Percentiles rank a stretch among this genome's conserved stretches.
phyloP scores from a whole-genome alignment of 2,888 invertebrate species.

The Helleia helle region DNA sequence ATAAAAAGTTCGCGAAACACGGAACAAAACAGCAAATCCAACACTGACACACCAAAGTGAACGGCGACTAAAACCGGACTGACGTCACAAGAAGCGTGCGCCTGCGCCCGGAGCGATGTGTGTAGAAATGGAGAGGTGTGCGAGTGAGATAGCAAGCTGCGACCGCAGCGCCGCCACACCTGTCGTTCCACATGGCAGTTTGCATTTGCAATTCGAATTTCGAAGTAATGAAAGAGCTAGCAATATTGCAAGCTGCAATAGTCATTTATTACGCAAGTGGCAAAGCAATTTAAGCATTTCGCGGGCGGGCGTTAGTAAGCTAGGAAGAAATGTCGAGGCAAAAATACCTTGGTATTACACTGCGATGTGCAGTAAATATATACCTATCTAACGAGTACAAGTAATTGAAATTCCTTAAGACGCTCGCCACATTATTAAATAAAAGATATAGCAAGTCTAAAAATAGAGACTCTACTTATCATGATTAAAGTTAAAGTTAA shows the following conservation, averaged over 20 bases:
- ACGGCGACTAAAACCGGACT: constrained; percentile 50
- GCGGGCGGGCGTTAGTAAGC: constrained; percentile 24
- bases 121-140: constrained; percentile 19
- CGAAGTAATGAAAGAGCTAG: constrained; percentile 27
- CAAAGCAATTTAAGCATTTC: constrained; percentile 32
- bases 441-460: no score
- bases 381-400: constrained; percentile 21
- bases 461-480: no score
- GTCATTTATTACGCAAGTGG: constrained; percentile 30
- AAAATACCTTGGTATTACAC: constrained; percentile 23
- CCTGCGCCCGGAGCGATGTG: constrained; percentile 24
- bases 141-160: constrained; percentile 22
- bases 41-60: constrained; percentile 28
- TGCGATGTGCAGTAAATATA: background rate
- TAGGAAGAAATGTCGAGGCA: constrained; percentile 30
- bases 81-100: constrained; percentile 32
- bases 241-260: constrained; percentile 23
- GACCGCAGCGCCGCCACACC: constrained; percentile 46
- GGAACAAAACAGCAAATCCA: constrained; percentile 22
- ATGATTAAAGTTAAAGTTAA: no score
- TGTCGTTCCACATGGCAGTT: constrained; percentile 28
- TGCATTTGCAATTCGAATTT: constrained; percentile 18
- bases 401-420: constrained; percentile 30
- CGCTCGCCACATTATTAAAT: background rate
- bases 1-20: constrained; percentile 50